Evolutionary conservation across 2,797 vertebrate species (phyloP), one percentile per base, ranked within the genome.

Genomic region (Lagothrix lagotricha): DNA sequence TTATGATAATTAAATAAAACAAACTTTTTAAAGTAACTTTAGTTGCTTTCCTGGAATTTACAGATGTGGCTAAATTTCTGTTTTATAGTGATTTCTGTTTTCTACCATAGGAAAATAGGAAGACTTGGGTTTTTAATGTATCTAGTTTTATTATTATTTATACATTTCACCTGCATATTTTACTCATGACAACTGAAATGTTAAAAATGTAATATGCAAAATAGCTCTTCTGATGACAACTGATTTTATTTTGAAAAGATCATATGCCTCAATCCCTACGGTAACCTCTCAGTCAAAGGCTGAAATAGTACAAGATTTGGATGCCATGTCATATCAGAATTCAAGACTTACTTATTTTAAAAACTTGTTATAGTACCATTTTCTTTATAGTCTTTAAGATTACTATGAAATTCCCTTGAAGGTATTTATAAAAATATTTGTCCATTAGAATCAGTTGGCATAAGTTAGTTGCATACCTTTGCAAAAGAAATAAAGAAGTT

Each of bases 131-230:
- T 95, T 93, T 83, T 48, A 58, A 79, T 57, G 6, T 64, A 33
- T 94, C 28, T 30, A n/a, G 9, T 88, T 97, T 92, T 44, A 76
- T 76, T 91, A 90, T 92, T 91, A 90, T 90, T 92, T 93, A 82
- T 57, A 67, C 4, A 79, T 50, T 88, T 48, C 4, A 58, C 30
- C 36, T 57, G 70, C 4, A 46, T 36, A 77, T 92, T 85, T 93
- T 90, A 92, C 28, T 82, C 3, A 72, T 81, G 57, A 67, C 75
- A 93, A 81, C 36, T 57, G 44, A 70, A 94, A 57, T 70, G 24
- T 86, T 94, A 33, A 85, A 61, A 93, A 77, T 67, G 26, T 93
- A 88, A 91, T 86, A 96, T 89, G 19, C 7, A 87, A 84, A 93
- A 58, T 9, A 81, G 10, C 76, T 73, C 26, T 93, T 83, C 39